A percentile compares a stretch with the other conserved stretches of the same genome.
phyloP scores from a whole-genome alignment of 2,888 invertebrate genomes.

The Cheilosia pagana region DNA sequence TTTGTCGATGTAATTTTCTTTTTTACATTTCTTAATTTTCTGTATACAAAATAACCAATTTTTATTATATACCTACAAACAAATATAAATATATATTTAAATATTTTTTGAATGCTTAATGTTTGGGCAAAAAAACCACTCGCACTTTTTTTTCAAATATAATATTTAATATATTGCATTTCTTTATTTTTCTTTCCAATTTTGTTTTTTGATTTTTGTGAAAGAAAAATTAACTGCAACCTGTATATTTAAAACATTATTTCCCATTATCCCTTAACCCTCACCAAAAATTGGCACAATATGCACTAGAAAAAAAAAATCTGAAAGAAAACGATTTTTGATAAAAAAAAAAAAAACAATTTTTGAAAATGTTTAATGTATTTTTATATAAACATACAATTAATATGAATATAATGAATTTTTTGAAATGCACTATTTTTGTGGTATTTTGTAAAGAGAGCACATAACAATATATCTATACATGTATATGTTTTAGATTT shows the following conservation, averaged over 20 bases:
- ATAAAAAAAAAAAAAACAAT: constrained; percentile 27
- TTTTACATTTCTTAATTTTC: not conserved
- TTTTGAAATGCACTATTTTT: constrained; percentile 74
- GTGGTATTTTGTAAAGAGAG: constrained; percentile 75
- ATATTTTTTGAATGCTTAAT: constrained; percentile 72
- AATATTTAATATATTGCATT: constrained; percentile 34
- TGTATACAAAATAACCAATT: constrained; percentile 7
- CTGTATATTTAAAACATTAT: constrained; percentile 36
- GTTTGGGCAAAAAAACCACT: constrained; percentile 71
- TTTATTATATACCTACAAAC: constrained; percentile 20
- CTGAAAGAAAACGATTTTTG: constrained; percentile 36
- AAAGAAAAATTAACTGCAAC: constrained; percentile 51
- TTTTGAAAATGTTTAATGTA: constrained; percentile 63
- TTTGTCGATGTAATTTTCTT: not conserved
- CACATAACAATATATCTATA: constrained; percentile 60
- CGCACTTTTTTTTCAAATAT: constrained; percentile 52
- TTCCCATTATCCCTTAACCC: constrained; percentile 15
- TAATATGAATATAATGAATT: constrained; percentile 46
- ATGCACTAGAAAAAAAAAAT: constrained; percentile 62
- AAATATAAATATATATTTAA: constrained; percentile 57
- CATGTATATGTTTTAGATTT: constrained; percentile 62
- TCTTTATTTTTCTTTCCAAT: constrained; percentile 24
- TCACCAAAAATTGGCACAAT: constrained; percentile 68
- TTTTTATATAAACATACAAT: constrained; percentile 38
- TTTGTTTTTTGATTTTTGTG: constrained; percentile 46